Conservation (phyloP, 2,888 invertebrate species). For the Melanchra persicariae region DNA sequence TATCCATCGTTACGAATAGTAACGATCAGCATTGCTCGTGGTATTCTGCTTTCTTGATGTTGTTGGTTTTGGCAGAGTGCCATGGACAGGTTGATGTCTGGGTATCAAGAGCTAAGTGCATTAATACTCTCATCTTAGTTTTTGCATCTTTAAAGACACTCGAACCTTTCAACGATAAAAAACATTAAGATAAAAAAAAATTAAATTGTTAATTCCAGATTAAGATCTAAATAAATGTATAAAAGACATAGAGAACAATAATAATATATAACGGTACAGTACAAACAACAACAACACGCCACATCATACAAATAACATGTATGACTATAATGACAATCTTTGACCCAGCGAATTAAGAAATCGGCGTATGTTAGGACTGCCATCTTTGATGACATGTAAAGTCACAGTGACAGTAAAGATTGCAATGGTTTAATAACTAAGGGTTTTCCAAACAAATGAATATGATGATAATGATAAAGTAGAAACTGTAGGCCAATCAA, state of each 20-base stretch:
- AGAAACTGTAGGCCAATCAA: neutral
- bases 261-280: too few species aligned
- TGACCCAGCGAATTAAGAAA: neutral
- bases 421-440: neutral
- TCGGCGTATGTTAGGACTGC: neutral
- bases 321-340: neutral
- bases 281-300: too few species aligned
- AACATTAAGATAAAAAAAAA: neutral
- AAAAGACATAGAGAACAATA: too few species aligned
- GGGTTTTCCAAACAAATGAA: neutral
- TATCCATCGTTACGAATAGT: neutral
- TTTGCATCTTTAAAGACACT: neutral
- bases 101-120: neutral
- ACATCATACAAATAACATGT: too few species aligned
- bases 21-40: too few species aligned
- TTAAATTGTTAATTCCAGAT: too few species aligned
- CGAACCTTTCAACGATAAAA: neutral
- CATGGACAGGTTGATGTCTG: neutral
- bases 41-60: neutral
- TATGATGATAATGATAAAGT: neutral
- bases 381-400: neutral
- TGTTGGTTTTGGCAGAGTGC: neutral
- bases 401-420: neutral
- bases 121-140: neutral
- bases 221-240: too few species aligned